These are phyloP conservation scores for Malurus leucopterus DNA, from an alignment of 2,797 vertebrate species.

Conservation along the genomic window DNA sequence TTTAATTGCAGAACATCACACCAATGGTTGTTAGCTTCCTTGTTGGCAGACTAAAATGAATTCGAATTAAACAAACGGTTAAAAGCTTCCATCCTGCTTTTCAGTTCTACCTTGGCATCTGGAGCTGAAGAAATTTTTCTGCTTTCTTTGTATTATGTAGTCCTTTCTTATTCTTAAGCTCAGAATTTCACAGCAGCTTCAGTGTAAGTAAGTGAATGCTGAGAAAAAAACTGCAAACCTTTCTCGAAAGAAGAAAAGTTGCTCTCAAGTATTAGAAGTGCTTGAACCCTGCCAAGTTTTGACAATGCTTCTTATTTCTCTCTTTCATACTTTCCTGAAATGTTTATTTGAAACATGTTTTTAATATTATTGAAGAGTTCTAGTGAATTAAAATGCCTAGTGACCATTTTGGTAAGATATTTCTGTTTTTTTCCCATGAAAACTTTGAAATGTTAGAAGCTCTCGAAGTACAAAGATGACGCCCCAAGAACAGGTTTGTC, in stretches of 20 bases:
- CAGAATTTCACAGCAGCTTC: neutral
- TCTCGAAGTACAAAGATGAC: neutral
- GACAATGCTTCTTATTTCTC: neutral
- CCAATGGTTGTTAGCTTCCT: neutral
- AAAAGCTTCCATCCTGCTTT: neutral
- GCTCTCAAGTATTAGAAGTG: neutral
- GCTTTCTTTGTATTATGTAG: neutral
- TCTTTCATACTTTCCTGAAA: neutral
- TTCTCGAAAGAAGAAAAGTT: neutral
- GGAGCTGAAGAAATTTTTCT: neutral
- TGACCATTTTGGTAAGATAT: neutral
- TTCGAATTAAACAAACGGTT: neutral
- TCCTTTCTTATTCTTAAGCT: neutral
- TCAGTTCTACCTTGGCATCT: neutral
- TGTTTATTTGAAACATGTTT: neutral
- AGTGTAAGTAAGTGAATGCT: neutral
- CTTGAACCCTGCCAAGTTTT: neutral
- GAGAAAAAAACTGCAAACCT: neutral
- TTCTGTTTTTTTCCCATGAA: neutral
- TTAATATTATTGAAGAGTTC: neutral
- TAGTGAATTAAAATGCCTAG: neutral
- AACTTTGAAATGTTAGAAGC: neutral
- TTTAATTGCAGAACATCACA: neutral
- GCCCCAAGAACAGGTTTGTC: neutral
- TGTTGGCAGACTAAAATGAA: rapidly evolving